Base-by-base conservation (phyloP, 2,797 vertebrate genomes). In the Lophotriccus pileatus region DNA sequence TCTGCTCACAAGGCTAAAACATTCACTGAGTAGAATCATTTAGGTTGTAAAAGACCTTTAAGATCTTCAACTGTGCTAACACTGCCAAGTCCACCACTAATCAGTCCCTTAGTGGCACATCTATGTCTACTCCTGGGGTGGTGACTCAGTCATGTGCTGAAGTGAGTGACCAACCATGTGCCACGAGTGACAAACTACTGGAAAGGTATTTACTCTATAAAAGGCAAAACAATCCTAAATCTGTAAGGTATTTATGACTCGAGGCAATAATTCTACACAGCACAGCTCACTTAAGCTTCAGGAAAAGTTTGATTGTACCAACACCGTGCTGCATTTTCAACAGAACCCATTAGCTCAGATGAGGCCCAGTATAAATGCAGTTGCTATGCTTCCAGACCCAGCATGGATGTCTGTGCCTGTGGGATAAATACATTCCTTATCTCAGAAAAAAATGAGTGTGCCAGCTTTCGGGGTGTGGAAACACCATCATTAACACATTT, bases 221-320 rank as follows among this genome's bases (percentile, higher is more conserved):
- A 89, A 88, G 46, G 37, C 47, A 90, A 91, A 93, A 69, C 55
- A 75, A 83, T 73, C 34, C 59, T 84, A 79, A 93, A 92, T 84
- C 47, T 2, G 1, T 55, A 46, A 36, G 37, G 30, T 62, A 88
- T 84, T 94, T 86, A 53, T 69, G 55, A 56, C 89, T 91, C 0
- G 5, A 93, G 73, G 74, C 47, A 58, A 36, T 20, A 15, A 95
- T 18, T 79, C 79, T 88, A 46, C 20, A 28, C 21, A 84, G 67
- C n/a, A 62, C 30, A 82, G 70, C 41, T 79, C n/a, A 39, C 27
- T 44, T 32, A 37, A 60, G 34, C 19, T 88, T 41, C 50, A 69
- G 73, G 28, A 90, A 76, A 75, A 66, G 22, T 55, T 46, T 88
- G 37, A 49, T 64, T 53, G 27, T 32, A 75, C 12, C 14, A 68